Evolutionary conservation across 2,113 vertebrate genomes (phyloP).

Genomic region (Rynchops niger): DNA sequence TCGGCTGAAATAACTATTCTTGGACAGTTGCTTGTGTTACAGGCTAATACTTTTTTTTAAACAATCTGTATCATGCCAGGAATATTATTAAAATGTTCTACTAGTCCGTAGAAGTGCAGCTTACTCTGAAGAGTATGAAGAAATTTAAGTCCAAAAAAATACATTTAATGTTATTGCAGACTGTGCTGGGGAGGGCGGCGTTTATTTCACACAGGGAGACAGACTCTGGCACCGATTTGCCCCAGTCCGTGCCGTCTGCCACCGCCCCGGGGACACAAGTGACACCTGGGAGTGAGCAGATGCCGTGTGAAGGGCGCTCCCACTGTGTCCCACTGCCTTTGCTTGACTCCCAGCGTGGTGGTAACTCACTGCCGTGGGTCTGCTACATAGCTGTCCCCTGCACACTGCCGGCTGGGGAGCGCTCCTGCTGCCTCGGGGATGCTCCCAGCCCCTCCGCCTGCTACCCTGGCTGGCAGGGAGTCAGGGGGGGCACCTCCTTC

Average conservation of each 20-base stretch:
- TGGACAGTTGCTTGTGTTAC: not conserved
- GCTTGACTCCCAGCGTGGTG: accelerated
- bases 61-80: not conserved
- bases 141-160: not conserved
- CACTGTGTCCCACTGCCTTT: accelerated
- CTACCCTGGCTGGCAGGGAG: not conserved
- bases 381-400: not conserved
- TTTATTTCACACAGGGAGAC: not conserved
- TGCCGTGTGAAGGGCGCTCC: not conserved
- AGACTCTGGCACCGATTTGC: not conserved
- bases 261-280: not conserved
- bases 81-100: constrained; percentile 29
- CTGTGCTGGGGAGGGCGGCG: not conserved
- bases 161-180: not conserved
- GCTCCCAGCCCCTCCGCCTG: accelerated
- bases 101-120: not conserved
- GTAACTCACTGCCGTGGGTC: accelerated
- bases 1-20: not conserved
- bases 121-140: not conserved
- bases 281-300: accelerated
- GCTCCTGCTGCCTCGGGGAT: accelerated
- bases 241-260: not conserved
- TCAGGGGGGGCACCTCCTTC: not conserved
- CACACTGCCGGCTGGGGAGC: accelerated
- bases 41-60: not conserved